Percentiles rank a stretch among this genome's conserved stretches.
Conservation (phyloP, 2,888 invertebrate genomes). For the Sarcophaga carnaria region DNA sequence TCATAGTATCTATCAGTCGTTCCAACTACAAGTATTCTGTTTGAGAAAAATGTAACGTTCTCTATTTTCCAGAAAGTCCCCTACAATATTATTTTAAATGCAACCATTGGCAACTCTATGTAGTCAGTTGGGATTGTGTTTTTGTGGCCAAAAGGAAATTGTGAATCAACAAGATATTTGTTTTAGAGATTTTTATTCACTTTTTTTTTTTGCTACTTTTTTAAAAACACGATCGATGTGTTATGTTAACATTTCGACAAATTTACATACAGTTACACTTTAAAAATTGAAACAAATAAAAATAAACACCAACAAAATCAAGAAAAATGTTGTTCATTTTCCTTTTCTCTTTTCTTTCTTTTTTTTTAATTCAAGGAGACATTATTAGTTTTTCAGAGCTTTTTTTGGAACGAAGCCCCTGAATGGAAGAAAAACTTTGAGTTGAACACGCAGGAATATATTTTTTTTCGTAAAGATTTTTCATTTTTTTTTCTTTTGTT, state of each 20-base stretch:
- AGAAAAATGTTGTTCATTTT: constrained; percentile 47
- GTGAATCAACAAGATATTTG: constrained; percentile 64
- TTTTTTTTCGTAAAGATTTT: constrained; percentile 25
- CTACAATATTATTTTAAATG: neutral
- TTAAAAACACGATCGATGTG: constrained; percentile 68
- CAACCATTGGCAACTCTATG: constrained; percentile 22
- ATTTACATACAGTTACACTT: constrained; percentile 70
- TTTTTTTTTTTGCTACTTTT: constrained; percentile 37
- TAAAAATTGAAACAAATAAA: constrained; percentile 58
- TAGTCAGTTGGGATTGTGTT: neutral
- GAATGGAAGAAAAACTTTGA: constrained; percentile 14
- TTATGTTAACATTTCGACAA: constrained; percentile 69
- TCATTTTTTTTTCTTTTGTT: constrained; percentile 12
- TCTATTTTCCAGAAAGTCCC: too few relatives aligned
- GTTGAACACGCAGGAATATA: constrained; percentile 63
- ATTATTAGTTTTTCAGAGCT: constrained; percentile 48
- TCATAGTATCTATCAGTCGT: too few relatives aligned
- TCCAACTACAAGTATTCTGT: too few relatives aligned
- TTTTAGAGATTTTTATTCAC: constrained; percentile 43
- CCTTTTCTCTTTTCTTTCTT: constrained; percentile 24
- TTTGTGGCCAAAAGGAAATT: constrained; percentile 55
- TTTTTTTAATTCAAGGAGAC: constrained; percentile 46
- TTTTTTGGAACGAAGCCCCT: neutral
- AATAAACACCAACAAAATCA: constrained; percentile 37
- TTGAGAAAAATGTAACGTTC: too few relatives aligned